phyloP scores from a whole-genome alignment of 1,140 invertebrate species.

The Pemphigus obesinymphae region DNA sequence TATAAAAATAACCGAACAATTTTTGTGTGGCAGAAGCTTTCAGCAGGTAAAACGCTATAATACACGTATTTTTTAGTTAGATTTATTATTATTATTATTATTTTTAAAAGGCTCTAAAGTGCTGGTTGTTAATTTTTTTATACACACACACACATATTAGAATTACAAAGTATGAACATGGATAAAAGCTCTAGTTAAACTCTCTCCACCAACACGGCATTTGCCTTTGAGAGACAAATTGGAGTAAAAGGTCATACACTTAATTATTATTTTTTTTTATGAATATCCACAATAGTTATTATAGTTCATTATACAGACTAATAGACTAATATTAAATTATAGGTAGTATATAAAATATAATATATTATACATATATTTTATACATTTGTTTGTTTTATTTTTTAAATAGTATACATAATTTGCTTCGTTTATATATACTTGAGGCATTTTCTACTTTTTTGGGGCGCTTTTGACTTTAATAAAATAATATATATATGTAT shows the following conservation, averaged over 20 bases:
- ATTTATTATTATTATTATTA: constrained; percentile 16
- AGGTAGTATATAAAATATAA: background rate
- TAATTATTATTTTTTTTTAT: background rate
- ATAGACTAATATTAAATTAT: background rate
- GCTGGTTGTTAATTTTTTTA: constrained; percentile 15
- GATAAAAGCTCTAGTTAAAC: background rate
- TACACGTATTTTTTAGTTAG: constrained; percentile 34
- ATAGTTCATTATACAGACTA: background rate
- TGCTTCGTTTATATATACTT: background rate
- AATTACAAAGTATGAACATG: constrained; percentile 1
- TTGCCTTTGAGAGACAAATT: constrained; percentile 1
- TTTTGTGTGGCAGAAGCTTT: constrained; percentile 37
- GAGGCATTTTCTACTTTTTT: background rate
- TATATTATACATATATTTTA: background rate
- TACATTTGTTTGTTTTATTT: background rate
- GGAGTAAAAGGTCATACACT: constrained; percentile 35
- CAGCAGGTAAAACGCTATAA: constrained; percentile 41
- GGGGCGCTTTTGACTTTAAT: background rate
- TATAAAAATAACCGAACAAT: background rate
- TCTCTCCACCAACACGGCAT: background rate
- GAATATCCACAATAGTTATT: constrained; percentile 1
- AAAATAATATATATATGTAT: background rate
- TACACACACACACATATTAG: background rate
- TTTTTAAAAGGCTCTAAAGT: background rate
- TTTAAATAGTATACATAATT: background rate